A percentile compares a stretch with the other conserved stretches of the same genome.
Conservation (phyloP, 37 sponge, comb jelly and placozoan species). For the Halichondria panicea region DNA sequence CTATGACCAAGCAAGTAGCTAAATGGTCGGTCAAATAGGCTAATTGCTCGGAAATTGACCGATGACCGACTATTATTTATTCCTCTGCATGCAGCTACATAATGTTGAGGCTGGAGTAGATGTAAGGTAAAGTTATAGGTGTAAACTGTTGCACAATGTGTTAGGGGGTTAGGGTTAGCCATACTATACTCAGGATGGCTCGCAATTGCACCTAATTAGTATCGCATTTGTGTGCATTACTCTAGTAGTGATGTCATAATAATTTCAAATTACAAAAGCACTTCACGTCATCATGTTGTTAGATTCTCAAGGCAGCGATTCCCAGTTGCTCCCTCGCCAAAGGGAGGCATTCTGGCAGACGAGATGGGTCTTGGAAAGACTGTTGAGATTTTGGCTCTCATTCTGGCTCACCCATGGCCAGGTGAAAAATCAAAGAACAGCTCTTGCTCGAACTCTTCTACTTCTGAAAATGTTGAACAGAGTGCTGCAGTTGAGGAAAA, state of each 20-base stretch:
- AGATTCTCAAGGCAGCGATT: slow-evolving; percentile 34
- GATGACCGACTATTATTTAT: too few relatives aligned
- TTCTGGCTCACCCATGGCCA: slow-evolving; percentile 53
- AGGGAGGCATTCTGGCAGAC: slow-evolving; percentile 93
- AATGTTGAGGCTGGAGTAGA: too few relatives aligned
- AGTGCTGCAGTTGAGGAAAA: too few relatives aligned
- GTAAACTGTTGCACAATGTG: not conserved
- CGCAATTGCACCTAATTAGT: not conserved
- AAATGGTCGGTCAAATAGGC: too few relatives aligned
- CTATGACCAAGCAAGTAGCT: too few relatives aligned
- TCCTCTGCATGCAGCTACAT: too few relatives aligned
- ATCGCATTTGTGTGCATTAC: not conserved
- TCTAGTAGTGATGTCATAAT: not conserved
- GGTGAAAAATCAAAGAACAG: not conserved
- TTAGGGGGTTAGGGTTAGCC: not conserved
- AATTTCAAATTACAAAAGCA: not conserved
- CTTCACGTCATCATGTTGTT: not conserved
- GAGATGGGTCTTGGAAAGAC: slow-evolving; percentile 99
- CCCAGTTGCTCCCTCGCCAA: not conserved
- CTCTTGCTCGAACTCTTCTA: too few relatives aligned
- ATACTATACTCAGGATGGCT: not conserved
- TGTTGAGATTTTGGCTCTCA: slow-evolving; percentile 87
- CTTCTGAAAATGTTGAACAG: too few relatives aligned
- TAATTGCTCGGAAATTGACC: too few relatives aligned
- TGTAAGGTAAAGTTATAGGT: too few relatives aligned